A percentile compares a stretch with the other conserved stretches of the same genome.
Evolutionary conservation across 2,113 vertebrate species (phyloP).

Genomic region (Platysteira castanea): DNA sequence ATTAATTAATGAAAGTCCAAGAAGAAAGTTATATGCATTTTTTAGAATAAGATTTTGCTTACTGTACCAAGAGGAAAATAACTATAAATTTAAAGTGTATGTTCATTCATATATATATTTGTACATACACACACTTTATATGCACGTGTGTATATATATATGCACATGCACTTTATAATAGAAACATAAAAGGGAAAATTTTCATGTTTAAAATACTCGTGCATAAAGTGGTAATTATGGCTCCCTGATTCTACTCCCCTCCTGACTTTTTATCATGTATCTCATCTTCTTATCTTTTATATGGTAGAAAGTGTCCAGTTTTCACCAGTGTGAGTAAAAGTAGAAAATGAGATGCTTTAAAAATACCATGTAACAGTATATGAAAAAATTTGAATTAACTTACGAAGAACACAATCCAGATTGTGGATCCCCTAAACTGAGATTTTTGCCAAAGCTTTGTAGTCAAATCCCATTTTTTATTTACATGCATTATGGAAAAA

Average conservation of each 20-base stretch:
- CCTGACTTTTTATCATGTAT: background rate
- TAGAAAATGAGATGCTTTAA: background rate
- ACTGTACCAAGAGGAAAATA: background rate
- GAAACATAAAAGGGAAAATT: background rate
- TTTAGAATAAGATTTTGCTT: background rate
- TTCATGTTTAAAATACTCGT: background rate
- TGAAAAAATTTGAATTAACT: background rate
- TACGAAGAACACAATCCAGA: background rate
- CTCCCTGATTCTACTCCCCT: background rate
- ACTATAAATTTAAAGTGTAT: background rate
- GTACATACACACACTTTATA: background rate
- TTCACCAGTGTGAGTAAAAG: background rate
- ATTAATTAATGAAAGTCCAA: background rate
- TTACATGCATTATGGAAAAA: background rate
- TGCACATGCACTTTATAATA: background rate
- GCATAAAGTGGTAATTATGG: background rate
- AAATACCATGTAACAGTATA: background rate
- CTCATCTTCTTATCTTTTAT: background rate
- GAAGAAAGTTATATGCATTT: background rate
- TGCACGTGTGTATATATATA: background rate
- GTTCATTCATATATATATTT: background rate
- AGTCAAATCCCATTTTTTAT: conserved; percentile 14
- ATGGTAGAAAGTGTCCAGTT: background rate
- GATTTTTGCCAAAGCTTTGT: conserved; percentile 16
- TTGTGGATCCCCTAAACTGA: background rate